Base-by-base conservation (phyloP, 2,113 vertebrate species). In the Channa maculata region DNA sequence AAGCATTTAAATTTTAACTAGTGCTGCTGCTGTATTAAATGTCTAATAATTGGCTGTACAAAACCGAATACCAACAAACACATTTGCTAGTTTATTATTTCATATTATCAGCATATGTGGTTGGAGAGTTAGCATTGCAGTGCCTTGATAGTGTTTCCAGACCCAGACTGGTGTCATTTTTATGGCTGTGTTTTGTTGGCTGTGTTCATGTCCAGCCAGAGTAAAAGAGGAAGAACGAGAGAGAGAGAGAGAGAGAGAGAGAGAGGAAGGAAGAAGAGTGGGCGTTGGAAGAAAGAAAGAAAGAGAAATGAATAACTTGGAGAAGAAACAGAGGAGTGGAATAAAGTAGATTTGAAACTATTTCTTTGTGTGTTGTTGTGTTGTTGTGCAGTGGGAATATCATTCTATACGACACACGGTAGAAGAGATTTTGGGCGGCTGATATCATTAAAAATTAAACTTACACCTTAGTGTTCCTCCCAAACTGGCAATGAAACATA, bases 161-260 rank as follows among this genome's bases (percentile, higher is more conserved):
- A 88, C 82, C 57, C 53, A 84, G 72, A 89, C 83, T 54, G 49
- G 82, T 92, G 89, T 92, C 91, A 89, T 90, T 91, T 93, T 94
- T 92, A 93, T 81, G 83, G 88, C 84, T 93, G 89, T 92, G 88
- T 92, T 92, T 91, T 90, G 72, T 93, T 94, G 92, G 92, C 92
- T 60, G 50, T n/a, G 59, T 80, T 92, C 91, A 90, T 84, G 77
- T 80, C 54, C 67, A 74, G 80, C 59, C 69, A 15, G 70, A 82
- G 79, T 66, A 60, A 72, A 61, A 65, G 36, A 46, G 75, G 54
- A 36, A 49, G 53, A 63, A 66, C 63, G 50, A 39, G 45, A 59
- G 34, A 33, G 62, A 65, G 48, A 44, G 52, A 46, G 51, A 60
- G 51, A 51, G 62, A 50, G 34, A 14, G 45, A 59, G 14, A 33